Base-by-base conservation (phyloP, 1,140 invertebrate species). In the Drosophila paulistorum region DNA sequence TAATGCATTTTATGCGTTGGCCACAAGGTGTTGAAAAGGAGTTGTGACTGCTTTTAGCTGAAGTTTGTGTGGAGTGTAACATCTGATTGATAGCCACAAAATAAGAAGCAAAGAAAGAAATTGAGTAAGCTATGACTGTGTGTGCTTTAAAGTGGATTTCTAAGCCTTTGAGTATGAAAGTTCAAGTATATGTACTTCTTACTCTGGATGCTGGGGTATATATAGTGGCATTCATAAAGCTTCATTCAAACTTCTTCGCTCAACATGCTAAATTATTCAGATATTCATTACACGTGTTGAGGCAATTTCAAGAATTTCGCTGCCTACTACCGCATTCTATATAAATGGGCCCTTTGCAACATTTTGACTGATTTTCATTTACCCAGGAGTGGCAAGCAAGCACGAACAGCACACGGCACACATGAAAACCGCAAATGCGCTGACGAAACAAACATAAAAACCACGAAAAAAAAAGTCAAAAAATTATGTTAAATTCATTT, bases 401-500 rank as follows among this genome's bases (percentile, higher is more conserved):
- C 30, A 30, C 5, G 30, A 30, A 30, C 30, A 11, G 35, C 10
- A 11, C 7, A 48, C 51, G 39, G 41, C 67, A 55, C 33, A 51
- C 17, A 3, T 51, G 17, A 51, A 51, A 51, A 51, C 45, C 45
- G 17, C 17, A 51, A 51, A 51, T 23, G 20, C 35, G 35, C 59
- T 54, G 58, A 26, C 51, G 17, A 10, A 20, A 74, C 71, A 51
- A 74, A 72, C 81, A 48, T 69, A 68, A 65, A 20, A 80, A 68
- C 77, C 79, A 57, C 74, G 58, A 74, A 23, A 35, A 48, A 5
- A 65, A 39, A 45, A 35, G 33, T 4, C 3, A 64, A 65, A 81
- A 70, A 85, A 85, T 86, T 86, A 85, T 85, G 71, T 65, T 78
- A 81, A 86, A 85, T 86, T 86, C 75, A 85, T 85, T 86, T 80